Evolutionary conservation across 1,140 invertebrate species (phyloP).

Genomic region (Saxidomus purpurata): DNA sequence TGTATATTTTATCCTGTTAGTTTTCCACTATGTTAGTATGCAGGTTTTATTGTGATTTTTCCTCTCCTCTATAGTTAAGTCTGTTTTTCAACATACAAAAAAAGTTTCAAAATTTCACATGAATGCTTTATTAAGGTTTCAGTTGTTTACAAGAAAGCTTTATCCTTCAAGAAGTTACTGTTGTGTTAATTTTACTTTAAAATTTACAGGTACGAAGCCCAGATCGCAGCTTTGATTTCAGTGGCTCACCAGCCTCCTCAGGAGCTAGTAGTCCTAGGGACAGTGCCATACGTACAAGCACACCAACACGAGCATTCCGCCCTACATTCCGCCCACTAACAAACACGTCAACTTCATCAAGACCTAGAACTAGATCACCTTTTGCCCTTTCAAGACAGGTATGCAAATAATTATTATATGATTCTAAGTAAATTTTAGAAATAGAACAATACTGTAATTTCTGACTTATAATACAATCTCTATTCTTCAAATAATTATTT

Average conservation of each 20-base stretch:
- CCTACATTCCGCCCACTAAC: conserved; percentile 58
- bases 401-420: neutral
- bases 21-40: no score
- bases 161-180: no score
- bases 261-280: conserved; percentile 45
- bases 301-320: conserved; percentile 66
- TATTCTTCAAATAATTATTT: no score
- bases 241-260: conserved; percentile 62
- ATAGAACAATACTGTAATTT: neutral
- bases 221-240: conserved; percentile 64
- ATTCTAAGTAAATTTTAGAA: no score
- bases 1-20: no score
- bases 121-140: no score
- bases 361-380: conserved; percentile 74
- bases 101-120: no score
- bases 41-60: no score
- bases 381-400: conserved; percentile 78
- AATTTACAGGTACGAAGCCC: conserved; percentile 47
- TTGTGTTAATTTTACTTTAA: neutral
- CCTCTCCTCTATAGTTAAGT: no score
- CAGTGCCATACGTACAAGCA: conserved; percentile 65
- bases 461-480: no score
- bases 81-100: no score
- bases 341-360: conserved; percentile 33
- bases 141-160: neutral